phyloP scores from a whole-genome alignment of 1,140 invertebrate species.

The Tribolium castaneum region DNA sequence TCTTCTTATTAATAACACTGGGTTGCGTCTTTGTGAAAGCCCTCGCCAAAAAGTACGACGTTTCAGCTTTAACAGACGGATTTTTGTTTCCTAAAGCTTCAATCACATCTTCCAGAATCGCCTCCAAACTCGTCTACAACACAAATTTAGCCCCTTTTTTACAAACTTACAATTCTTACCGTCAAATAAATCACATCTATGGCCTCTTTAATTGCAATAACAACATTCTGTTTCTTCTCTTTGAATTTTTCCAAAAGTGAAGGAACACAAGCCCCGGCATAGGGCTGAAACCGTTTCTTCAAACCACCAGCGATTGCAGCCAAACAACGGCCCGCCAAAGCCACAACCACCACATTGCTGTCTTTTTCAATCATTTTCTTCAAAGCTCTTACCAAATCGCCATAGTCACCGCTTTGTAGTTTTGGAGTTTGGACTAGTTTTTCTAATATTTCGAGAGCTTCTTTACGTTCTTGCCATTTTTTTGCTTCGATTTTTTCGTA shows the following conservation, averaged over 20 bases:
- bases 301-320: slow-evolving; percentile 86
- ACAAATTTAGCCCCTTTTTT: slow-evolving; percentile 37
- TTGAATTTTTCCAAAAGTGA: slow-evolving; percentile 95
- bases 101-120: slow-evolving; percentile 86
- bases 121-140: slow-evolving; percentile 84
- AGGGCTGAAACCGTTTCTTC: slow-evolving; percentile 87
- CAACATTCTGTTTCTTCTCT: slow-evolving; percentile 95
- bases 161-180: slow-evolving; percentile 67
- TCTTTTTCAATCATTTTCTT: slow-evolving; percentile 96
- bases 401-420: slow-evolving; percentile 92
- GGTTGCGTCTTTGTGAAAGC: slow-evolving; percentile 85
- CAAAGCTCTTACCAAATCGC: slow-evolving; percentile 86
- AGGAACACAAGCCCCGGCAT: slow-evolving; percentile 83
- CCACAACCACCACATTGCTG: slow-evolving; percentile 93
- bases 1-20: slow-evolving; percentile 88
- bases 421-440: slow-evolving; percentile 84
- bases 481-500: slow-evolving; percentile 95
- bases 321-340: slow-evolving; percentile 87
- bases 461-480: slow-evolving; percentile 98
- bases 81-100: slow-evolving; percentile 94
- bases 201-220: slow-evolving; percentile 86
- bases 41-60: slow-evolving; percentile 86
- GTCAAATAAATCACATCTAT: slow-evolving; percentile 89
- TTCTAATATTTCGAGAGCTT: slow-evolving; percentile 86
- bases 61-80: slow-evolving; percentile 93